Conservation (phyloP, 2,113 vertebrate genomes). For the Pontoporia blainvillei region DNA sequence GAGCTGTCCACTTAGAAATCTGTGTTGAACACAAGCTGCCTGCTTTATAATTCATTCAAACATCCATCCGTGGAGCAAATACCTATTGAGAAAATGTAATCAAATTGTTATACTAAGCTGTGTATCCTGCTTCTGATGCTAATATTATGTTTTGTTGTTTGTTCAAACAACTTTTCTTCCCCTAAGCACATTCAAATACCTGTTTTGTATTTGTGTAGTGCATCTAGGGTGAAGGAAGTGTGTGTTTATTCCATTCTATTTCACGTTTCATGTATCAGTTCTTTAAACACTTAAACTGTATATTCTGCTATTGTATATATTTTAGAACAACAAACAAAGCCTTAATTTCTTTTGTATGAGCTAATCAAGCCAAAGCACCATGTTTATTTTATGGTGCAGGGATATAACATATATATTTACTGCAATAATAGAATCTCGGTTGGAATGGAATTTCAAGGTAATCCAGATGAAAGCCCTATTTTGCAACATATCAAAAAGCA, state of each 20-base stretch:
- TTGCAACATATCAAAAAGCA: background rate
- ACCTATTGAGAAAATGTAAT: background rate
- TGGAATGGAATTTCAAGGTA: background rate
- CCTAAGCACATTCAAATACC: background rate
- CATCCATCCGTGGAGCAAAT: background rate
- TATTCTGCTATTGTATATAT: background rate
- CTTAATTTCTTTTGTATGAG: background rate
- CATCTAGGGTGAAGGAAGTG: background rate
- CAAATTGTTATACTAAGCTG: background rate
- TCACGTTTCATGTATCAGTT: background rate
- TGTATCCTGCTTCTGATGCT: background rate
- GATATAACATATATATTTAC: background rate
- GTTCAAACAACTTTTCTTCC: background rate
- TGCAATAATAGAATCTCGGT: background rate
- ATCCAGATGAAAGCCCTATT: background rate
- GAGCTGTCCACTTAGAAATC: background rate
- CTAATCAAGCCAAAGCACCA: background rate
- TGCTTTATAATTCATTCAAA: background rate
- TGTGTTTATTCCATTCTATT: background rate
- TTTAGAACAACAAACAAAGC: background rate
- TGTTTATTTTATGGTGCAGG: background rate
- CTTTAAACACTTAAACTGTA: background rate
- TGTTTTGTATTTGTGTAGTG: background rate
- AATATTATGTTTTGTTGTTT: background rate
- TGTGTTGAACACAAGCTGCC: background rate